Base-by-base conservation (phyloP, 2,797 vertebrate genomes). In the Myiothlypis chrysogaster region DNA sequence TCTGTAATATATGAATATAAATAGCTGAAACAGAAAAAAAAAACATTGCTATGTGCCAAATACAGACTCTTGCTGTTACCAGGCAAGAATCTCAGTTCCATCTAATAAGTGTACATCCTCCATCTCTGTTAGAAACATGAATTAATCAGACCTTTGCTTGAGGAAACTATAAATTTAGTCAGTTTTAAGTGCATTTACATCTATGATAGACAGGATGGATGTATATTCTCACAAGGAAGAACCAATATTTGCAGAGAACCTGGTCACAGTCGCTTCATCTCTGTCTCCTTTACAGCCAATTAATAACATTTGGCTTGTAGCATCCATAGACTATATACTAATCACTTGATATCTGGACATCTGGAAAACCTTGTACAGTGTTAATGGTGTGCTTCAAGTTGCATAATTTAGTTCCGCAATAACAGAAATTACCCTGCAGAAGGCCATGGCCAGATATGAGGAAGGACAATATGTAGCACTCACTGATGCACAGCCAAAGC, bases 331-430 rank as follows among this genome's bases (percentile, higher is more conserved):
- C 17, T 75, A 41, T 46, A 56, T 44, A 80, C 44, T 94, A 95
- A 93, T 83, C 53, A 86, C 87, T 92, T 91, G 69, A 71, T 86
- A 71, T 64, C 43, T 86, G 82, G 79, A 78, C 89, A 90, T 75
- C 72, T 94, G 85, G 79, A 81, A 94, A 94, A 78, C 83, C 69
- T 92, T 94, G 69, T 77, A 53, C 20, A 37, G 30, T 90, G 63
- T 75, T 93, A 91, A 91, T 78, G 17, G 61, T 65, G 61, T 78
- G 53, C 69, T 89, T 94, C 76, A 94, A 75, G 71, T 87, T 83
- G 27, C 61, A 83, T 90, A 90, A 94, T 86, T 87, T 94, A 44
- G 39, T 73, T 80, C 35, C 71, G 24, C 60, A 85, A 46, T 75
- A 85, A 47, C 61, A 93, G 60, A 89, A 80, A 91, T 85, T 86